phyloP scores from a whole-genome alignment of 64 coral and sea anemone genomes.

The Exaiptasia diaphana region DNA sequence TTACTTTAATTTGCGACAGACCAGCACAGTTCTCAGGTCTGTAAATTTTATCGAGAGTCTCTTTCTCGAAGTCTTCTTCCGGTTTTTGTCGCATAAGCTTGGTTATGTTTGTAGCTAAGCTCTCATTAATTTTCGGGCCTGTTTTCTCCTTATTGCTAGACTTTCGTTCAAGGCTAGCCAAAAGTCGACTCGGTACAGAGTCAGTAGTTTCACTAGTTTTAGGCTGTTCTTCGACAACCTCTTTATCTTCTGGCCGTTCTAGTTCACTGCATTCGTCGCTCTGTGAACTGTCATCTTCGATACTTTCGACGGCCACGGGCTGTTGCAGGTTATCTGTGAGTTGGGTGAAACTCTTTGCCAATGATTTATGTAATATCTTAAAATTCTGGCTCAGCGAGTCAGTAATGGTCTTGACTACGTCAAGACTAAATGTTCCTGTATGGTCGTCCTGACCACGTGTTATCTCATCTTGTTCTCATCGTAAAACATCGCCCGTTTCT shows the following conservation, averaged over 20 bases:
- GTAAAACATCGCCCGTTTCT: no score
- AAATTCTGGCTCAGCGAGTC: background rate
- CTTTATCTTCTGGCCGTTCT: background rate
- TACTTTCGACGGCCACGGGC: background rate
- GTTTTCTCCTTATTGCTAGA: background rate
- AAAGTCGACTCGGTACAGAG: no score
- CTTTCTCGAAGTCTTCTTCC: conserved; percentile 15
- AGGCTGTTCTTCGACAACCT: background rate
- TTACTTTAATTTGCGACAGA: background rate
- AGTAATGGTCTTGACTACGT: conserved; percentile 9
- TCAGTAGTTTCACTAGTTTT: background rate
- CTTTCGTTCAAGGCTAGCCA: background rate
- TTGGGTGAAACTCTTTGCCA: background rate
- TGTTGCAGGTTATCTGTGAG: background rate
- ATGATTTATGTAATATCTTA: background rate
- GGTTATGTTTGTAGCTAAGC: conserved; percentile 13
- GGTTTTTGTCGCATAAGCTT: conserved; percentile 17
- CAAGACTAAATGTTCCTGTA: no score
- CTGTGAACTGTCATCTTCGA: background rate
- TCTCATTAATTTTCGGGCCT: conserved; percentile 15
- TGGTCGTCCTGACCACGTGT: no score
- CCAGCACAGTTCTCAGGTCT: conserved; percentile 30
- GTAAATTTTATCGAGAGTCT: conserved; percentile 13
- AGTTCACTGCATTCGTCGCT: background rate
- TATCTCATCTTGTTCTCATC: no score